These are phyloP conservation scores for Gymnobelideus leadbeateri DNA, from an alignment of 2,113 vertebrate genomes.

Conservation along the genomic window DNA sequence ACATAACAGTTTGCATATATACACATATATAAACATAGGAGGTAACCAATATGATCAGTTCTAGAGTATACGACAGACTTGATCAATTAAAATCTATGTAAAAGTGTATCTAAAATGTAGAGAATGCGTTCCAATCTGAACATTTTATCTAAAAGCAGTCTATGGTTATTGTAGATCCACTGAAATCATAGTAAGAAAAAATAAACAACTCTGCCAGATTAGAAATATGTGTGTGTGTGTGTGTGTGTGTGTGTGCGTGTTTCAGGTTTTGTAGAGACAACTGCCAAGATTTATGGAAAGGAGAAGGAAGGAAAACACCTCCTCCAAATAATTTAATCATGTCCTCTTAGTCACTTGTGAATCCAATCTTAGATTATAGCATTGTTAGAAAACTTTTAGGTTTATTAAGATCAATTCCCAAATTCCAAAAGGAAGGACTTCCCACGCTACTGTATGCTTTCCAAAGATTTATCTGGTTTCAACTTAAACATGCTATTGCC, in stretches of 20 bases:
- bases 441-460: background rate
- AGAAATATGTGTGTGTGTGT: background rate
- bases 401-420: background rate
- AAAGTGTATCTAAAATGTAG: background rate
- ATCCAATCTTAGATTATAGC: background rate
- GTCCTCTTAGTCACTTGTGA: constrained; percentile 4
- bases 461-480: background rate
- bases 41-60: background rate
- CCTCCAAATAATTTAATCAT: background rate
- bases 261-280: background rate
- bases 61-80: background rate
- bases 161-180: background rate
- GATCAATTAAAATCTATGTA: background rate
- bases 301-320: background rate
- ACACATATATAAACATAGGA: background rate
- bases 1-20: background rate
- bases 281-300: background rate
- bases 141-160: background rate
- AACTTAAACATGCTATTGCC: background rate
- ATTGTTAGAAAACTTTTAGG: background rate
- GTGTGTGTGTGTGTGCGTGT: background rate
- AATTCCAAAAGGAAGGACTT: background rate
- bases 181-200: background rate
- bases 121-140: background rate
- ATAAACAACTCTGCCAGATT: background rate